Evolutionary conservation across 2,113 vertebrate genomes (phyloP).

Genomic region (Ornithorhynchus anatinus): DNA sequence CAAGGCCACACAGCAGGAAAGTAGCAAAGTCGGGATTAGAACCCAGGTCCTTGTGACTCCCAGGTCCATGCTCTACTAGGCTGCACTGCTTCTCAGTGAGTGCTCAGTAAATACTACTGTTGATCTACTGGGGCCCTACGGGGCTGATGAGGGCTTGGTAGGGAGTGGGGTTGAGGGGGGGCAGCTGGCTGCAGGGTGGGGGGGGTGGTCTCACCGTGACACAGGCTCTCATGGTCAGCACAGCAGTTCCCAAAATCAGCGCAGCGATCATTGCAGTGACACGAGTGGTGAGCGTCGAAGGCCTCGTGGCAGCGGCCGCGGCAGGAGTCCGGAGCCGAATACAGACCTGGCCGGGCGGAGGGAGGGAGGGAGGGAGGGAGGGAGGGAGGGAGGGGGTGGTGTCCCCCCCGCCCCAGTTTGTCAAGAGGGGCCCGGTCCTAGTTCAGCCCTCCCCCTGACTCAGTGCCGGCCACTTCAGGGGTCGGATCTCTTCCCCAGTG

Average conservation of each 20-base stretch:
- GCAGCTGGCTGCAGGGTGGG: too few relatives aligned
- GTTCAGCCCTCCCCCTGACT: neutral
- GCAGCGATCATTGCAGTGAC: slow-evolving; percentile 80
- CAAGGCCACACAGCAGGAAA: too few relatives aligned
- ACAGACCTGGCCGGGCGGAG: slow-evolving; percentile 46
- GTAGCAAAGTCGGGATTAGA: too few relatives aligned
- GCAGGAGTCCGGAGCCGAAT: slow-evolving; percentile 70
- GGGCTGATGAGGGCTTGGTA: neutral
- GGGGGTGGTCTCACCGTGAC: slow-evolving; percentile 64
- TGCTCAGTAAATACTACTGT: neutral
- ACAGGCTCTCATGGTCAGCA: slow-evolving; percentile 66
- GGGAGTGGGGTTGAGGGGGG: neutral
- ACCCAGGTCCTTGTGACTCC: too few relatives aligned
- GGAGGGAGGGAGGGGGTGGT: neutral
- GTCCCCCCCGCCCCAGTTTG: neutral
- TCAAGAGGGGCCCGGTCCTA: neutral
- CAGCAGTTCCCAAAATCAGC: slow-evolving; percentile 71
- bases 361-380: neutral
- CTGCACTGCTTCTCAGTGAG: neutral
- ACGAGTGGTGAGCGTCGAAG: slow-evolving; percentile 69
- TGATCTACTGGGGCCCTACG: neutral
- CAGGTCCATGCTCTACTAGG: too few relatives aligned
- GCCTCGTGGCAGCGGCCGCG: slow-evolving; percentile 75
- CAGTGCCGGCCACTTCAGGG: too few relatives aligned
- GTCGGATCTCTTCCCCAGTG: too few relatives aligned